Conservation (phyloP, 2,888 invertebrate species). For the Microplitis deprimator region DNA sequence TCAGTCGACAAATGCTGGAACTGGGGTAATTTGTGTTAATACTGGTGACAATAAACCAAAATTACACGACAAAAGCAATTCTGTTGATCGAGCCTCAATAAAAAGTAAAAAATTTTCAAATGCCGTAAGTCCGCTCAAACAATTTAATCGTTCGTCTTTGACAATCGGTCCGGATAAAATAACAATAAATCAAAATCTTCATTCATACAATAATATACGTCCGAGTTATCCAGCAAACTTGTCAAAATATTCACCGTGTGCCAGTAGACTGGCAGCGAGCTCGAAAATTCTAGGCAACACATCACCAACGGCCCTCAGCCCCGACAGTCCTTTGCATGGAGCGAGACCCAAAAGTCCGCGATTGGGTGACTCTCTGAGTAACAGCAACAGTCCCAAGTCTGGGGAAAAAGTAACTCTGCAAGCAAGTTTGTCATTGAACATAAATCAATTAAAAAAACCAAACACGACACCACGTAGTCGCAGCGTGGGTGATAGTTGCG, state of each 20-base stretch:
- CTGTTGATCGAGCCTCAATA: slow-evolving; percentile 46
- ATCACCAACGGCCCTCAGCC: slow-evolving; percentile 52
- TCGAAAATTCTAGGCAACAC: slow-evolving; percentile 65
- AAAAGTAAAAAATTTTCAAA: slow-evolving; percentile 48
- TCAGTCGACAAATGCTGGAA: slow-evolving; percentile 49
- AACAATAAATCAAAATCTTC: slow-evolving; percentile 54
- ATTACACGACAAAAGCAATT: slow-evolving; percentile 49
- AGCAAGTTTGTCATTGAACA: slow-evolving; percentile 60
- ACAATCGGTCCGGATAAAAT: slow-evolving; percentile 64
- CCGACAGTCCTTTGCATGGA: slow-evolving; percentile 65
- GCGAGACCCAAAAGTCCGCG: slow-evolving; percentile 61
- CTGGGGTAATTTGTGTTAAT: slow-evolving; percentile 47
- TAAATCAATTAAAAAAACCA: slow-evolving; percentile 56
- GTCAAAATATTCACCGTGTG: slow-evolving; percentile 69
- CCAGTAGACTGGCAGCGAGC: slow-evolving; percentile 66
- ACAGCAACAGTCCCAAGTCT: neutral
- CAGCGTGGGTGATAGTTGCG: slow-evolving; percentile 64
- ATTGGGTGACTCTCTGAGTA: neutral
- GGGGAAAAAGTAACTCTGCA: slow-evolving; percentile 58
- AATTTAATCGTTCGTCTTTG: slow-evolving; percentile 63
- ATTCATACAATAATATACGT: slow-evolving; percentile 11
- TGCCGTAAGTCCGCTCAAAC: slow-evolving; percentile 59
- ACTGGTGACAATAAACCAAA: slow-evolving; percentile 40
- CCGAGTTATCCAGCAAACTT: slow-evolving; percentile 42
- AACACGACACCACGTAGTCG: slow-evolving; percentile 58